Conservation (phyloP, 2,113 vertebrate genomes). For the Prionailurus viverrinus region DNA sequence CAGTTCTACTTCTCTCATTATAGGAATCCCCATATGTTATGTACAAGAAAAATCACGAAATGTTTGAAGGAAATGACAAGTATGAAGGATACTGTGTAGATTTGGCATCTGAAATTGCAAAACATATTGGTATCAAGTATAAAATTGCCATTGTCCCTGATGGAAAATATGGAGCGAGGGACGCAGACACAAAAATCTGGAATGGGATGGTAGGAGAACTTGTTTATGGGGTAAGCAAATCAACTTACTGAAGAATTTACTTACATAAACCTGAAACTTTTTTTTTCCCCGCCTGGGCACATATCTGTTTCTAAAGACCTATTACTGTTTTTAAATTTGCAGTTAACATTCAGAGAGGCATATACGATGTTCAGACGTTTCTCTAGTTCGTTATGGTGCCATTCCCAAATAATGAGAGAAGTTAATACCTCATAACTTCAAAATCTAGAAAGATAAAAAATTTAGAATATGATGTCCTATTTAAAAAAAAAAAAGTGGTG, state of each 20-base stretch:
- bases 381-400: conserved; percentile 50
- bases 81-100: conserved; percentile 99
- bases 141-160: conserved; percentile 99
- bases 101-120: conserved; percentile 99
- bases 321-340: neutral
- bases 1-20: conserved; percentile 91
- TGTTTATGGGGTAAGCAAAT: conserved; percentile 97
- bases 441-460: conserved; percentile 8
- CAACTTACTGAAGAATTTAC: conserved; percentile 85
- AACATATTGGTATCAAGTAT: conserved; percentile 99
- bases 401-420: neutral
- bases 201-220: conserved; percentile 99
- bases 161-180: conserved; percentile 99
- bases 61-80: conserved; percentile 98
- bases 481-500: neutral
- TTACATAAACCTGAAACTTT: conserved; percentile 20
- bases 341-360: conserved; percentile 5
- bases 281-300: neutral
- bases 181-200: conserved; percentile 99
- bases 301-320: neutral
- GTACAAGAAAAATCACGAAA: conserved; percentile 99
- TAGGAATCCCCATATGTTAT: conserved; percentile 99
- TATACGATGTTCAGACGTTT: neutral
- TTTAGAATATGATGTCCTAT: neutral
- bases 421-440: neutral